A percentile compares a stretch with the other conserved stretches of the same genome.
These are phyloP conservation scores for Oncorhynchus kisutch DNA, from an alignment of 2,113 vertebrate species.

Conservation along the genomic window DNA sequence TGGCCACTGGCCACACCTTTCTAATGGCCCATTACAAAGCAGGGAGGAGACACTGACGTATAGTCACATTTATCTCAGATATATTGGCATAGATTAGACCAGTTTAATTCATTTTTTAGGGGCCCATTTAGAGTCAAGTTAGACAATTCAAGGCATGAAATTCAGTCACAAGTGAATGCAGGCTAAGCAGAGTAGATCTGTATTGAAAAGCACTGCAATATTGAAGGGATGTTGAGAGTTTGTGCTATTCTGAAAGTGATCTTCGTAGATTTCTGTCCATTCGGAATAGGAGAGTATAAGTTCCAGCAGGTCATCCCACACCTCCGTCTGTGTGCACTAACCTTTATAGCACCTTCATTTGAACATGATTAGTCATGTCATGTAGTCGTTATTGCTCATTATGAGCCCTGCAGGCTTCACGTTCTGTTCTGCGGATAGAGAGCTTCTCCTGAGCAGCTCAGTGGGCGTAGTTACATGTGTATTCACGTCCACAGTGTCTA, in stretches of 20 bases:
- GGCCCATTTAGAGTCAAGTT: no score
- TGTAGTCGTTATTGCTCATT: not conserved
- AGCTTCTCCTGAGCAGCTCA: not conserved
- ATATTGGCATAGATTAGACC: not conserved
- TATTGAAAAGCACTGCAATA: not conserved
- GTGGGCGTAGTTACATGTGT: not conserved
- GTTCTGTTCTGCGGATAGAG: not conserved
- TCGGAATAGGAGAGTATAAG: not conserved
- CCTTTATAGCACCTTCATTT: not conserved
- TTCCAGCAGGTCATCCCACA: no score
- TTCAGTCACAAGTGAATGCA: not conserved
- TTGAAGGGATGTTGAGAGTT: not conserved
- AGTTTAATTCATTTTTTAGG: not conserved
- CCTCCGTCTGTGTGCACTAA: no score
- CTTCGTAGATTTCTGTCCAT: slow-evolving; percentile 16
- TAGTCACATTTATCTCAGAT: not conserved
- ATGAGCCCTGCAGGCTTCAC: not conserved
- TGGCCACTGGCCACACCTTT: not conserved
- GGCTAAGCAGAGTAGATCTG: no score
- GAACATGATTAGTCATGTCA: slow-evolving; percentile 3
- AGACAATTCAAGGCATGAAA: not conserved
- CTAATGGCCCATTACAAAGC: not conserved
- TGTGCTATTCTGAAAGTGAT: not conserved
- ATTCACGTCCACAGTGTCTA: not conserved
- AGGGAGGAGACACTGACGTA: not conserved